Base-by-base conservation (phyloP, 2,888 invertebrate genomes). In the Isoperla grammatica region DNA sequence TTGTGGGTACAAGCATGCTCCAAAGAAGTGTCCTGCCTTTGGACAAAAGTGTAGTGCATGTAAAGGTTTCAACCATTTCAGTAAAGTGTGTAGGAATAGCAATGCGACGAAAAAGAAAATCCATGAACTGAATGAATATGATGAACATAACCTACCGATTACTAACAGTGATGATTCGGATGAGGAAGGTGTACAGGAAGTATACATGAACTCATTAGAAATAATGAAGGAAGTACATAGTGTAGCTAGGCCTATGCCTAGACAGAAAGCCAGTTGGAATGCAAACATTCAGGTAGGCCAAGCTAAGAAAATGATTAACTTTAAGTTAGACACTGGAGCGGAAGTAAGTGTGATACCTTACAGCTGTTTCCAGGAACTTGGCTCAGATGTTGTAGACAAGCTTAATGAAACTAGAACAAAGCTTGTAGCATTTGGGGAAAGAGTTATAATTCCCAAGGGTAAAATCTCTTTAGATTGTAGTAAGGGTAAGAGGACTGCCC, bases 241-340 rank as follows among this genome's bases (percentile, higher is more conserved):
- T n/a, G n/a, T 46, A n/a, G 9, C 13, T 15, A 42, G 42, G n/a
- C n/a, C n/a, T 49, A 23, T 6, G 13, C n/a, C 49, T 22, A 23
- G 6, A 2, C 23, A 23, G 5, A 49, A 2, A 12, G 49, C 20
- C n/a, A n/a, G n/a, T 13, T 49, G 49, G 49, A n/a, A 22, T 23
- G 49, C 11, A 12, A 23, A 3, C 29, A 12, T 49, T 12, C 4
- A 11, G 4, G 5, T 49, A n/a, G n/a, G n/a, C 6, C 6, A 23
- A n/a, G n/a, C n/a, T 49, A 12, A 23, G 8, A 2, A 12, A n/a
- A 23, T 8, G 29, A 12, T 49, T n/a, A 6, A 12, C 6, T 49
- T 22, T 12, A 49, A 49, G n/a, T n/a, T 49, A 20, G 49, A 49
- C 49, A 6, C 49, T 6, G 49, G 23, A 22, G 49, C 49, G 29